phyloP scores from a whole-genome alignment of 2,113 vertebrate species.

The Callospermophilus lateralis region DNA sequence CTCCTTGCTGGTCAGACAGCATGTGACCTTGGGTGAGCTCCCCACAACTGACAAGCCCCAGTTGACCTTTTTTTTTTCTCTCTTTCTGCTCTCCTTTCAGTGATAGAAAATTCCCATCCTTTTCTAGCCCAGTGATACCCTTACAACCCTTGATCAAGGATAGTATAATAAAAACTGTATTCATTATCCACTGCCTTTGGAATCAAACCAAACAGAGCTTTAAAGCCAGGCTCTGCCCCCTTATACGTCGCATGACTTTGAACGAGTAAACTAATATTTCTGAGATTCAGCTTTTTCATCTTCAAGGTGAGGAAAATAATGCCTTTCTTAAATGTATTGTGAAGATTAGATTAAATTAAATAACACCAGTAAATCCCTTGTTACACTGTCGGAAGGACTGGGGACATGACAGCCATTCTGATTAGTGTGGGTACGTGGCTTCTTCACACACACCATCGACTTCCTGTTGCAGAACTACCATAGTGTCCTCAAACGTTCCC shows the following conservation, averaged over 20 bases:
- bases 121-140: not conserved
- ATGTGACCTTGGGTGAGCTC: not conserved
- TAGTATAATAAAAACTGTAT: not conserved
- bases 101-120: not conserved
- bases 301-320: not conserved
- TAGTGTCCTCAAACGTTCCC: not conserved
- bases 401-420: not conserved
- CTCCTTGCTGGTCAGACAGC: not conserved
- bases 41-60: not conserved
- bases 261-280: not conserved
- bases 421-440: not conserved
- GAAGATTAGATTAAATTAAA: slow-evolving; percentile 7
- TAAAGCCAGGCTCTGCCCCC: not conserved
- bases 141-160: not conserved
- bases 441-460: not conserved
- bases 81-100: not conserved
- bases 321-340: not conserved
- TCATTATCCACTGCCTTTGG: not conserved
- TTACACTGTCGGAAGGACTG: not conserved
- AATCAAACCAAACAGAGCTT: not conserved
- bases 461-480: not conserved
- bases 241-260: not conserved
- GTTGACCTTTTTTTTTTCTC: not conserved
- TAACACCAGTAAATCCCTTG: not conserved
- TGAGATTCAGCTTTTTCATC: not conserved